These are phyloP conservation scores for Danio tinwini DNA, from an alignment of 2,797 vertebrate species.

Conservation along the genomic window DNA sequence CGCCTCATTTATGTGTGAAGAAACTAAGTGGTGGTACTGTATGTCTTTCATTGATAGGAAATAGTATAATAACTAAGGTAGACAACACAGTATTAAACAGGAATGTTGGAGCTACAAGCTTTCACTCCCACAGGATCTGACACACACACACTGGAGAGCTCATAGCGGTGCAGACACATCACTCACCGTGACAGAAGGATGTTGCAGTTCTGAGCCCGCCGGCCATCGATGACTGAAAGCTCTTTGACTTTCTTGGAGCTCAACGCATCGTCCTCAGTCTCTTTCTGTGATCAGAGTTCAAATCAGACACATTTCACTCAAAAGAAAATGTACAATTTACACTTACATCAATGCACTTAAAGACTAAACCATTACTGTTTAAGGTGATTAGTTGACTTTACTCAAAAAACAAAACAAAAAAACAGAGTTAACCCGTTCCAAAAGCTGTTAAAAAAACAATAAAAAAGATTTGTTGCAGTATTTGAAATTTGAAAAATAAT, in stretches of 20 bases:
- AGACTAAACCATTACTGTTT: too few relatives aligned
- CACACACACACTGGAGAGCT: constrained; percentile 1
- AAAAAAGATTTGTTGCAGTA: too few relatives aligned
- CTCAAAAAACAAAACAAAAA: too few relatives aligned
- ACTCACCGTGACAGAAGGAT: constrained; percentile 94
- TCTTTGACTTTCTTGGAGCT: constrained; percentile 96
- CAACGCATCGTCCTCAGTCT: constrained; percentile 91
- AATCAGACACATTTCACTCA: background rate
- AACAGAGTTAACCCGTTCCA: too few relatives aligned
- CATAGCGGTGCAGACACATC: constrained; percentile 30
- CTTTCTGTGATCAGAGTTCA: constrained; percentile 74
- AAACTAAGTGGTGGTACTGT: background rate
- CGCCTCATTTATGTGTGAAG: constrained; percentile 11
- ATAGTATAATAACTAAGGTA: constrained; percentile 37
- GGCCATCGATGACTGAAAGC: constrained; percentile 95
- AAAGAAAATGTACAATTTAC: background rate
- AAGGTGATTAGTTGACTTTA: too few relatives aligned
- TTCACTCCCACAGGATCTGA: constrained; percentile 46
- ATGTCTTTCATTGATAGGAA: constrained; percentile 43
- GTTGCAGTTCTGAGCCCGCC: constrained; percentile 98
- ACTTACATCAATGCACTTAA: too few relatives aligned
- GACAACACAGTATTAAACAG: constrained; percentile 33
- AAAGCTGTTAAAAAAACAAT: too few relatives aligned
- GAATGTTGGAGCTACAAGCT: background rate
- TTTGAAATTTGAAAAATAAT: too few relatives aligned